These are phyloP conservation scores for Lucilia cuprina DNA, from an alignment of 1,140 invertebrate genomes.

Conservation along the genomic window DNA sequence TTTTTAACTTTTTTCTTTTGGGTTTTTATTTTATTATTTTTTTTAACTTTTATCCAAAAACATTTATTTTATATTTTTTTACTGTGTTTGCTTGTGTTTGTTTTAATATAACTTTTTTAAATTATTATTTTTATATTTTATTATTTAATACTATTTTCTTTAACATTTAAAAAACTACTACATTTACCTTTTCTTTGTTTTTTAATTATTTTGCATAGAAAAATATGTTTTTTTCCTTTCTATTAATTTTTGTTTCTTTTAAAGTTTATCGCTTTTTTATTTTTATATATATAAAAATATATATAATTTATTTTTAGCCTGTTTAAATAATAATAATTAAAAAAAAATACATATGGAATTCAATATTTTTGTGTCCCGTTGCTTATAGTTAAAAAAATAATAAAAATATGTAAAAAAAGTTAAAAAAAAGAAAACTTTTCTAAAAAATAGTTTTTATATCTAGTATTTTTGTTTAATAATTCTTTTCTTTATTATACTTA, in stretches of 20 bases:
- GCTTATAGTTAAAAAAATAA: not conserved
- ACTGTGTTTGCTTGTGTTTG: not conserved
- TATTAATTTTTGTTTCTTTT: not conserved
- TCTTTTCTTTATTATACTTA: not conserved
- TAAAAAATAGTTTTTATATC: not conserved
- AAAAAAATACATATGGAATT: conserved; percentile 1
- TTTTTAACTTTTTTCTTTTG: not conserved
- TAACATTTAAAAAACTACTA: conserved; percentile 23
- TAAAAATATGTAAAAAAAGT: not conserved
- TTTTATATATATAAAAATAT: conserved; percentile 12
- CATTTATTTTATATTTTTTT: not conserved
- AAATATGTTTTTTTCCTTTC: not conserved
- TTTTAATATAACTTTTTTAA: not conserved
- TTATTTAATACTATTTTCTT: not conserved
- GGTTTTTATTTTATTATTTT: not conserved
- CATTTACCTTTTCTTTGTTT: conserved; percentile 16
- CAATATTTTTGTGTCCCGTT: not conserved
- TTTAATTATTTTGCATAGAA: conserved; percentile 20
- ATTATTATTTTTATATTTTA: not conserved
- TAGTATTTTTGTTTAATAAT: not conserved
- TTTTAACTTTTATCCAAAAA: not conserved
- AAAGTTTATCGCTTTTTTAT: conserved; percentile 18
- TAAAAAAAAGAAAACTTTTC: not conserved
- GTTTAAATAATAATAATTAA: not conserved
- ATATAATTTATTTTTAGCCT: not conserved